Evolutionary conservation across 2,888 invertebrate species (phyloP).

Genomic region (Sthenelais limicola): DNA sequence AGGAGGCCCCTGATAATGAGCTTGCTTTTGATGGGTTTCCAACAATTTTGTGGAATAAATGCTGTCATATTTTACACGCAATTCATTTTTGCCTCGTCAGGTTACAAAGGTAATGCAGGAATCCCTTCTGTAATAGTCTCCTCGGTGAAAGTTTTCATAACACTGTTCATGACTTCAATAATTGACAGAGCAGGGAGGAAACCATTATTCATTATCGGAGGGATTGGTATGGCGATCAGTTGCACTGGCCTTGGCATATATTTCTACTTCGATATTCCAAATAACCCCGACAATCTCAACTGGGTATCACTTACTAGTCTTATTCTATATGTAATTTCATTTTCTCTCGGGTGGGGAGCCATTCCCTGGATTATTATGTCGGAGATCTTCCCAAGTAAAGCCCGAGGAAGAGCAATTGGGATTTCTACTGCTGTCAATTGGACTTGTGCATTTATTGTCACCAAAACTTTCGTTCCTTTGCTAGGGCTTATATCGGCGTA

Average conservation of each 20-base stretch:
- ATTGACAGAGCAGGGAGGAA: conserved; percentile 94
- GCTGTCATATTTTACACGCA: conserved; percentile 94
- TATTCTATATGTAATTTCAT: conserved; percentile 67
- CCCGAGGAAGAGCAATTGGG: conserved; percentile 90
- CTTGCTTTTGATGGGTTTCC: conserved; percentile 93
- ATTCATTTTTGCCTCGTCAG: conserved; percentile 86
- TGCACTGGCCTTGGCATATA: conserved; percentile 65
- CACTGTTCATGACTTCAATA: conserved; percentile 86
- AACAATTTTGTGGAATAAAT: conserved; percentile 95
- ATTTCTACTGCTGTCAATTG: conserved; percentile 89
- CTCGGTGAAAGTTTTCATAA: conserved; percentile 89
- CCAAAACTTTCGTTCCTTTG: conserved; percentile 63
- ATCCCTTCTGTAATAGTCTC: conserved; percentile 89
- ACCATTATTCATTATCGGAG: conserved; percentile 88
- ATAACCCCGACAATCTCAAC: conserved; percentile 16
- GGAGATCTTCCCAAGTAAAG: conserved; percentile 80
- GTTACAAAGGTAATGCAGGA: conserved; percentile 83
- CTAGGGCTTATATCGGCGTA: conserved; percentile 59
- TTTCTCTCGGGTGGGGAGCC: conserved; percentile 72
- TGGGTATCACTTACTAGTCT: conserved; percentile 66
- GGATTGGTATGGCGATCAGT: conserved; percentile 72
- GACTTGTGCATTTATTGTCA: conserved; percentile 66
- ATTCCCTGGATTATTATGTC: conserved; percentile 72
- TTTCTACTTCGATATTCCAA: conserved; percentile 54
- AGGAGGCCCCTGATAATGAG: conserved; percentile 85